phyloP scores from a whole-genome alignment of 2,888 invertebrate species.

The Formica aserva region DNA sequence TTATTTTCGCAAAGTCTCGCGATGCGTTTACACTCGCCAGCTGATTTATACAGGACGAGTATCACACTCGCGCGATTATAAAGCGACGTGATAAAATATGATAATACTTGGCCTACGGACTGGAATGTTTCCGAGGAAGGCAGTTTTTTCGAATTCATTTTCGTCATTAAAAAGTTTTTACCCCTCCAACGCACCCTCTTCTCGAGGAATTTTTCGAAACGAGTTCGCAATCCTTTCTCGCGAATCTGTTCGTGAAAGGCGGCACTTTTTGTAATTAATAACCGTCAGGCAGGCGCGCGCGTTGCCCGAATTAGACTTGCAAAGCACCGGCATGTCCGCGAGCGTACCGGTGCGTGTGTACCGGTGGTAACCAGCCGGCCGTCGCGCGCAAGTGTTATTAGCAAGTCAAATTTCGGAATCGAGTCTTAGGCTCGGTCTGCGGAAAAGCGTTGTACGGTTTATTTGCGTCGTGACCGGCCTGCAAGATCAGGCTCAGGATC shows the following conservation, averaged over 20 bases:
- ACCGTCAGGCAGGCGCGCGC: constrained; percentile 56
- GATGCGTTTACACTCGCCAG: neutral
- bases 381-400: constrained; percentile 61
- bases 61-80: neutral
- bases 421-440: constrained; percentile 56
- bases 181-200: neutral
- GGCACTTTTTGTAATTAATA: constrained; percentile 66
- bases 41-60: constrained; percentile 13
- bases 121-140: neutral
- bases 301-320: constrained; percentile 74
- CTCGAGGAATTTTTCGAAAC: neutral
- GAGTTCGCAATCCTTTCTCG: neutral
- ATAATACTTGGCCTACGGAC: neutral
- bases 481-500: constrained; percentile 12
- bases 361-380: constrained; percentile 50
- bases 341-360: constrained; percentile 58
- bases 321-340: constrained; percentile 68
- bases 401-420: constrained; percentile 76
- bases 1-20: constrained; percentile 32
- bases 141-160: neutral
- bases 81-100: neutral
- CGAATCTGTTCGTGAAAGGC: constrained; percentile 38
- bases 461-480: constrained; percentile 65
- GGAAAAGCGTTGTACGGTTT: constrained; percentile 68
- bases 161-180: neutral